phyloP scores from a whole-genome alignment of 2,888 invertebrate genomes.

The Myopa tessellatipennis region DNA sequence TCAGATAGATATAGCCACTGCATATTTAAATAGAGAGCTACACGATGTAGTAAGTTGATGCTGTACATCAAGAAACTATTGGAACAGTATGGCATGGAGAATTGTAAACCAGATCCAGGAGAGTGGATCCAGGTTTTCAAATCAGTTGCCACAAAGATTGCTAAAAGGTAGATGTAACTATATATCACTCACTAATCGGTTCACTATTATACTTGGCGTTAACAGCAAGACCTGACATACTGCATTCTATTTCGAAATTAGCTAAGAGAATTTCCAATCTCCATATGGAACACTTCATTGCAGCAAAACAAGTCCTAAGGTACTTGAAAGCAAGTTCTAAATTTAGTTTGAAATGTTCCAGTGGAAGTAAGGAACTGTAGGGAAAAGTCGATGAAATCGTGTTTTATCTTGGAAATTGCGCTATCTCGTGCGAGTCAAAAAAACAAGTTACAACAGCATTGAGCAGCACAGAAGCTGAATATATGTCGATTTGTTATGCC shows the following conservation, averaged over 20 bases:
- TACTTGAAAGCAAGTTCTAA: too few relatives aligned
- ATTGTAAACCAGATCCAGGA: background rate
- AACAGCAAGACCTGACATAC: background rate
- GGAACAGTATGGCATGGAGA: background rate
- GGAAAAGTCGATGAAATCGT: too few relatives aligned
- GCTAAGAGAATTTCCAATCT: too few relatives aligned
- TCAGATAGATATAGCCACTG: background rate
- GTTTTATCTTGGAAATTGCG: too few relatives aligned
- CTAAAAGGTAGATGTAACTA: background rate
- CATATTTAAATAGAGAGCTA: background rate
- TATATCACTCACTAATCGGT: background rate
- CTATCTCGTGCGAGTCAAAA: too few relatives aligned
- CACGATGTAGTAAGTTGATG: background rate
- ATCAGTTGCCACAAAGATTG: background rate
- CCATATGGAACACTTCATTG: too few relatives aligned
- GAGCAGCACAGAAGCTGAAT: too few relatives aligned
- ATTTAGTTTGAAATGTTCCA: too few relatives aligned
- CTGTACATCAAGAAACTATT: background rate
- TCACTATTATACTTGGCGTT: background rate
- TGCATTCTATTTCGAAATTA: background rate
- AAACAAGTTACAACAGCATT: too few relatives aligned
- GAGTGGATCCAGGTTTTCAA: background rate
- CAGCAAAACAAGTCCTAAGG: too few relatives aligned
- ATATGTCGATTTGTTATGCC: too few relatives aligned
- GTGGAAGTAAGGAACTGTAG: too few relatives aligned